Evolutionary conservation across 2,888 invertebrate species (phyloP), one percentile per base, ranked within the genome.

Genomic region (Danaus chrysippus): DNA sequence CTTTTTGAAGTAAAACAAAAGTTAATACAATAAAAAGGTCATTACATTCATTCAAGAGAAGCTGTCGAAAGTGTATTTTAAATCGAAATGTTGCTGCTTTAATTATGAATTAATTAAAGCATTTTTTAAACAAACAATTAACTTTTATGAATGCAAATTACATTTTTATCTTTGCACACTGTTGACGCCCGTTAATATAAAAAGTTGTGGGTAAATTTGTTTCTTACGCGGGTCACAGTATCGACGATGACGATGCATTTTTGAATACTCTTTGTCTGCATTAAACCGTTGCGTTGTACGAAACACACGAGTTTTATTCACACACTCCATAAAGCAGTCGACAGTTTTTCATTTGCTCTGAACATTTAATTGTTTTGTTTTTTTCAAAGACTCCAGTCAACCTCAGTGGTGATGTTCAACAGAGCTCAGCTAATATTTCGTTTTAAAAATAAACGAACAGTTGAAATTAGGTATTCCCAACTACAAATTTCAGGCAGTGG

Each of bases 81-180:
- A 49, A 49, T 49, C 49, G 17, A 17, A 49, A 49, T 49, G 15
- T 49, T 49, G 49, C 49, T 49, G 17, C 49, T 58, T 52, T 58
- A 58, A 58, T 52, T 52, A 52, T n/a, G n/a, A n/a, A n/a, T n/a
- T n/a, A n/a, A n/a, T n/a, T n/a, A n/a, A n/a, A n/a, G n/a, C n/a
- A n/a, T n/a, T n/a, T n/a, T n/a, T n/a, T n/a, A n/a, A n/a, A n/a
- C n/a, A n/a, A n/a, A n/a, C n/a, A n/a, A n/a, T n/a, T n/a, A n/a
- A n/a, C n/a, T n/a, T n/a, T n/a, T n/a, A 60, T 44, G 44, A 56
- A 63, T 61, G 63, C 65, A 65, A 65, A 65, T 63, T 63, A 58
- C 58, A 63, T 54, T 65, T 58, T 65, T 63, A 61, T 65, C 65
- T 65, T 43, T 56, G 49, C 65, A 56, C 62, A n/a, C n/a, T n/a